Percentiles rank a stretch among this genome's conserved stretches.
These are phyloP conservation scores for Parnassius orleans DNA, from an alignment of 2,888 invertebrate genomes.

Conservation along the genomic window DNA sequence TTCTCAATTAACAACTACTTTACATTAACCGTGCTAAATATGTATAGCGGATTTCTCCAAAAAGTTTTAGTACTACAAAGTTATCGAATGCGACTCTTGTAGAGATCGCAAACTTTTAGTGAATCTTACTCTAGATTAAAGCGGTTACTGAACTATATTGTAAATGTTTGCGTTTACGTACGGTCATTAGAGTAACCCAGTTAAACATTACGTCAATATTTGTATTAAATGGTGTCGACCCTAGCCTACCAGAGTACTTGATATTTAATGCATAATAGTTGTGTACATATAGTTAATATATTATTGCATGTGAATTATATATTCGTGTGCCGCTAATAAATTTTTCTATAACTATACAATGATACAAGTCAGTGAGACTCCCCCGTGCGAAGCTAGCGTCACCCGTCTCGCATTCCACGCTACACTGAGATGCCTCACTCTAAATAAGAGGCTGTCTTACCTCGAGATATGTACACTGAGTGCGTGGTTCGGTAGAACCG, in stretches of 20 bases:
- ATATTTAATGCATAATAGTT: constrained; percentile 40
- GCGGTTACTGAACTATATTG: constrained; percentile 33
- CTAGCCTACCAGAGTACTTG: constrained; percentile 38
- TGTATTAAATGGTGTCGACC: constrained; percentile 10
- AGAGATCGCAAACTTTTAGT: constrained; percentile 12
- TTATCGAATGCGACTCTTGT: not conserved
- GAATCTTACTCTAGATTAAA: constrained; percentile 37
- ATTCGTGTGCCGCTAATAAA: constrained; percentile 46
- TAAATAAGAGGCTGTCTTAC: constrained; percentile 32
- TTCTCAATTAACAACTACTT: constrained; percentile 39
- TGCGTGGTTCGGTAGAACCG: not conserved
- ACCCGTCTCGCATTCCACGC: constrained; percentile 27
- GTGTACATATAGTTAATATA: constrained; percentile 35
- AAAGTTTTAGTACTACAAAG: not conserved
- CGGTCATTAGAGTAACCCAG: constrained; percentile 33
- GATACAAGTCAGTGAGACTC: constrained; percentile 44
- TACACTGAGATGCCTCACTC: constrained; percentile 21
- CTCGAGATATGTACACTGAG: constrained; percentile 50
- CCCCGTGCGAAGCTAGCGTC: constrained; percentile 33
- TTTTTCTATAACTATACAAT: constrained; percentile 48
- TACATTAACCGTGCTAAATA: constrained; percentile 41
- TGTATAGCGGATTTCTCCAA: constrained; percentile 10
- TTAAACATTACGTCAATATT: constrained; percentile 7
- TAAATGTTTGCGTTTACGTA: constrained; percentile 28
- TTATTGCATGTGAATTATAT: constrained; percentile 36